Conservation (phyloP, 2,888 invertebrate genomes). For the Macrophya annulata region DNA sequence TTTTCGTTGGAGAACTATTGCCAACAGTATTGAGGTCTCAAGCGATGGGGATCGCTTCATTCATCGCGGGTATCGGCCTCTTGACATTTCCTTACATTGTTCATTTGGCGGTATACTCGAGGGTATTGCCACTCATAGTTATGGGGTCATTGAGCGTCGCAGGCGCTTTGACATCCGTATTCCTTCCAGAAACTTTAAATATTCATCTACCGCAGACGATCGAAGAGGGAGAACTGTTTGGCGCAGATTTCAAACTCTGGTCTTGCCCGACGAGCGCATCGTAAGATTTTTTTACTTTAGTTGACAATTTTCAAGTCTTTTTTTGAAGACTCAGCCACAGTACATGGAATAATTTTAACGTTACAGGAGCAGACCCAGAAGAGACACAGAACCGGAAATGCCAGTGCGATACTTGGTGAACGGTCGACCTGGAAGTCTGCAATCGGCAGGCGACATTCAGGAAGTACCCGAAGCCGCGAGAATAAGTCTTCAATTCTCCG, state of each 20-base stretch:
- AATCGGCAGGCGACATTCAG: conserved; percentile 64
- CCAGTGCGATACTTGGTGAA: conserved; percentile 75
- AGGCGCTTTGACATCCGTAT: conserved; percentile 83
- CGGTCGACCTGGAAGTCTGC: conserved; percentile 73
- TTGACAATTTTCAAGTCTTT: too few species aligned
- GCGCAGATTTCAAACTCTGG: conserved; percentile 82
- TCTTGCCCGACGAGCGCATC: conserved; percentile 80
- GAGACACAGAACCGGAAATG: conserved; percentile 67
- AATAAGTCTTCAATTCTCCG: conserved; percentile 49
- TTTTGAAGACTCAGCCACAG: too few species aligned
- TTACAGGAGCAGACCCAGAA: conserved; percentile 57
- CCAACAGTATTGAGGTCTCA: conserved; percentile 85
- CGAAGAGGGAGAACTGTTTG: conserved; percentile 84
- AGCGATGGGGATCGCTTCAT: conserved; percentile 86
- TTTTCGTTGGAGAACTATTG: conserved; percentile 85
- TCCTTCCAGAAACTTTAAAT: conserved; percentile 85
- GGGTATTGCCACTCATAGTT: conserved; percentile 83
- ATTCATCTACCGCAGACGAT: conserved; percentile 85
- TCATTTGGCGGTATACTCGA: conserved; percentile 83
- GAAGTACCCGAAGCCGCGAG: conserved; percentile 57
- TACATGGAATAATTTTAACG: not conserved
- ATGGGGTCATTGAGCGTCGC: conserved; percentile 83
- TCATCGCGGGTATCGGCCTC: conserved; percentile 84
- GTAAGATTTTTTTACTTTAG: too few species aligned
- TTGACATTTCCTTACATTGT: conserved; percentile 85